Conservation (phyloP, 2,113 vertebrate species). For the Tychaedon coryphoeus region DNA sequence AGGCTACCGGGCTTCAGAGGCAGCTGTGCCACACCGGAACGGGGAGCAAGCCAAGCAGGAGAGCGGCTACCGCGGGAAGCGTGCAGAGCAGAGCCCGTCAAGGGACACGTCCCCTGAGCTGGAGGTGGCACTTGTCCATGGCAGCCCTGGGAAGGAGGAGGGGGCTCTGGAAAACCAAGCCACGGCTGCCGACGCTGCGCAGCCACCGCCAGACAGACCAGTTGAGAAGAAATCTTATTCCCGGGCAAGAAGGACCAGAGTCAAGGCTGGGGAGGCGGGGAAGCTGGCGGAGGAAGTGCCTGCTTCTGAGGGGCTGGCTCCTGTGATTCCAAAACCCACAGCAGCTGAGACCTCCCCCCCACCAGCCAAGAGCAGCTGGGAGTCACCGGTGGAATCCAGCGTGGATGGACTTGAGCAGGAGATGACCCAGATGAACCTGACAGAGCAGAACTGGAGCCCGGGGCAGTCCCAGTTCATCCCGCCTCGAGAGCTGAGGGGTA, state of each 20-base stretch:
- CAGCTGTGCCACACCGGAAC: conserved; percentile 13
- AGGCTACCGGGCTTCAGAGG: conserved; percentile 59
- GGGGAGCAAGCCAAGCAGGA: conserved; percentile 69
- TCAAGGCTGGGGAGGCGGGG: conserved; percentile 85
- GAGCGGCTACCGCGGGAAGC: conserved; percentile 58
- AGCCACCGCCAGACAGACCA: conserved; percentile 78
- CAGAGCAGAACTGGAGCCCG: conserved; percentile 85
- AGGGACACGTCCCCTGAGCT: conserved; percentile 69
- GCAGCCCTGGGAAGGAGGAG: conserved; percentile 69
- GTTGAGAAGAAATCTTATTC: conserved; percentile 95
- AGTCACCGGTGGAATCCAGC: conserved; percentile 60
- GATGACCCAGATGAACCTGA: conserved; percentile 84
- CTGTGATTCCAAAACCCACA: conserved; percentile 51
- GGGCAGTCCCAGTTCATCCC: conserved; percentile 84
- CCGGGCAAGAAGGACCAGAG: conserved; percentile 88
- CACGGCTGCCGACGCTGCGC: conserved; percentile 19
- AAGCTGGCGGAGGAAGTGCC: conserved; percentile 85
- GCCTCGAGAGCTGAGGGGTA: conserved; percentile 86
- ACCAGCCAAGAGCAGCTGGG: conserved; percentile 70
- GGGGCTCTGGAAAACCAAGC: conserved; percentile 55
- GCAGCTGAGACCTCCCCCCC: conserved; percentile 56
- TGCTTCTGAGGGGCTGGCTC: conserved; percentile 44
- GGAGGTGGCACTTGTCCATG: conserved; percentile 17
- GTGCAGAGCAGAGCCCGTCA: conserved; percentile 39
- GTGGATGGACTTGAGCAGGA: conserved; percentile 86